Evolutionary conservation across 2,888 invertebrate species (phyloP).

Genomic region (Conchocele bisecta): DNA sequence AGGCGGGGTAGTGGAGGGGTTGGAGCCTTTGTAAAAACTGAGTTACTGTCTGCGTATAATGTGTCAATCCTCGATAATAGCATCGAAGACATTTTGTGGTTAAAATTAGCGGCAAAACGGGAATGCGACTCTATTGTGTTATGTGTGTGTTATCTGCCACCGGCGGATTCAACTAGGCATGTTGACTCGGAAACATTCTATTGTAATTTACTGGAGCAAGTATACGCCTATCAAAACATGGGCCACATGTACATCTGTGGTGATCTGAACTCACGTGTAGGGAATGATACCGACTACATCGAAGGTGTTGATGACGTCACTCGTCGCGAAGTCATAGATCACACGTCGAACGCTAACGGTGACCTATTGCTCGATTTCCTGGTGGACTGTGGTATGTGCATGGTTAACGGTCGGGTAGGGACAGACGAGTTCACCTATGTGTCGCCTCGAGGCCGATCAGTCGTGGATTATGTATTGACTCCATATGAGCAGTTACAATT

Average conservation of each 20-base stretch:
- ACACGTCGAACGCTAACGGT: neutral
- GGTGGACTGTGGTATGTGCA: conserved; percentile 1
- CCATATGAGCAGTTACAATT: conserved; percentile 4
- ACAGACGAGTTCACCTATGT: neutral
- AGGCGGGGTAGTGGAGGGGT: conserved; percentile 27
- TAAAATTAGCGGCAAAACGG: neutral
- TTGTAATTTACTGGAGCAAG: conserved; percentile 2
- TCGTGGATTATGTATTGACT: conserved; percentile 1
- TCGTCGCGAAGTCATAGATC: neutral
- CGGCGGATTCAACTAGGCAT: neutral
- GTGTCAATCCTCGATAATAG: conserved; percentile 2
- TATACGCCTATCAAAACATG: conserved; percentile 9
- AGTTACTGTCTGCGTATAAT: neutral
- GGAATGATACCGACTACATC: conserved; percentile 5
- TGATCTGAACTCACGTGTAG: conserved; percentile 9
- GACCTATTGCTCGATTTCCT: conserved; percentile 2
- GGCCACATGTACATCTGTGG: conserved; percentile 5
- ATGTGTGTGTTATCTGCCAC: conserved; percentile 15
- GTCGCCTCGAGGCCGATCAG: conserved; percentile 4
- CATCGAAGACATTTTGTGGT: conserved; percentile 9
- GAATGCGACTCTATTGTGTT: neutral
- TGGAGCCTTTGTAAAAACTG: conserved; percentile 11
- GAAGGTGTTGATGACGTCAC: conserved; percentile 2
- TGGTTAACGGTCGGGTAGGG: conserved; percentile 6
- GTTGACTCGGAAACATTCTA: conserved; percentile 8